Evolutionary conservation across 23 tunicate genomes (phyloP), one percentile per base, ranked within the genome.

Genomic region (Phallusia fumigata): DNA sequence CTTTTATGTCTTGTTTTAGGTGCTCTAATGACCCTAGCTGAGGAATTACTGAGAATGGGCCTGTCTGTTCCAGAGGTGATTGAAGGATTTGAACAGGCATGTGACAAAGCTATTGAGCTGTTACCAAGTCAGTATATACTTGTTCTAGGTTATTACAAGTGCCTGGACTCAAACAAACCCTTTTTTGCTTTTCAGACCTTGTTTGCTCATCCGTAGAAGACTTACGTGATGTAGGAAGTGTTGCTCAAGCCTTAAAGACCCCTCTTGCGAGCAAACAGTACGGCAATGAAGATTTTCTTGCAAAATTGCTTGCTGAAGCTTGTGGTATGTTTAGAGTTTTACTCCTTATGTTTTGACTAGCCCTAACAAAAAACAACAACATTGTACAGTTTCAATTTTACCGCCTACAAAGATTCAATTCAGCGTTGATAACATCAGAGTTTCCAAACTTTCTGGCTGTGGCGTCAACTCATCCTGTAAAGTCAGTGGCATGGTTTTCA

Each of bases 11-110:
- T 83, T 49, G 64, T 91, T 40, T 2, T 89, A 89, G 96, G 97
- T 8, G 90, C 97, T 0, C 79, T 96, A 74, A 84, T 96, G 18
- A 75, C 79, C 34, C 85, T 91, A 28, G 99, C 99, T 19, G 99
- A 96, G 84, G 93, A 92, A 45, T 78, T 96, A n/a, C 84, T 96
- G 26, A 90, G 99, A 79, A 88, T 91, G 97, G 99, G 99, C 12
- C 65, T 96, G 31, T 88, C 97, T 8, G 96, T 91, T 35, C 85
- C 99, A 40, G 99, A 96, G 79, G 91, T 96, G 13, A 84, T 88
- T 40, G 98, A 94, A 82, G 98, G 98, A 12, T 94, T 80, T 73
- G 98, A 94, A 75, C 86, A 85, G 79, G 98, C 98, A 44, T 92
- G 98, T 53, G 93, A 94, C 34, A 89, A 94, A 82, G 98, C 98